These are phyloP conservation scores for Carterocephalus palaemon DNA, from an alignment of 2,888 invertebrate genomes.

Conservation along the genomic window DNA sequence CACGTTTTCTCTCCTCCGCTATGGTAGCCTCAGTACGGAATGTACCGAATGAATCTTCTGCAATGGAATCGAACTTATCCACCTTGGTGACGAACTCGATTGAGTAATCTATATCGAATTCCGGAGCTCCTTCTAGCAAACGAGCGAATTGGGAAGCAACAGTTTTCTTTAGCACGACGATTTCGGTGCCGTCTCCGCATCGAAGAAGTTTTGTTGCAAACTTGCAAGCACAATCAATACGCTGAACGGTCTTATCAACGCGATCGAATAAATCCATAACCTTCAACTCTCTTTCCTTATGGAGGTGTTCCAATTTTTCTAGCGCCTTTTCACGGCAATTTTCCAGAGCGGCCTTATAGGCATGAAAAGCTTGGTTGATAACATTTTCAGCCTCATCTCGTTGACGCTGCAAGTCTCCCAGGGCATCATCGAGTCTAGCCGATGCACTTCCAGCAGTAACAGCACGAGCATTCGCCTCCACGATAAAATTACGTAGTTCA, in stretches of 20 bases:
- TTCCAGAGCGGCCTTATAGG: constrained; percentile 89
- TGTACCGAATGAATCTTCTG: constrained; percentile 85
- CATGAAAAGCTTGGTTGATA: constrained; percentile 88
- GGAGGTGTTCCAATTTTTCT: constrained; percentile 85
- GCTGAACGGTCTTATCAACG: constrained; percentile 89
- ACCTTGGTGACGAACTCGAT: constrained; percentile 90
- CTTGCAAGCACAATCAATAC: constrained; percentile 91
- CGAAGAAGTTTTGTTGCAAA: constrained; percentile 90
- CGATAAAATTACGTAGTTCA: constrained; percentile 85
- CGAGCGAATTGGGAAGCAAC: constrained; percentile 87
- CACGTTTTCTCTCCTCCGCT: constrained; percentile 76
- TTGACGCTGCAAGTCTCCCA: constrained; percentile 92
- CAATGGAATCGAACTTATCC: constrained; percentile 86
- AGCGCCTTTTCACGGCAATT: constrained; percentile 87
- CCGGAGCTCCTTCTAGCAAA: constrained; percentile 89
- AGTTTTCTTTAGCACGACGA: constrained; percentile 88
- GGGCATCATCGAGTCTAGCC: constrained; percentile 85
- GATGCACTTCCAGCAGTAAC: constrained; percentile 87
- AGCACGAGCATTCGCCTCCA: constrained; percentile 87
- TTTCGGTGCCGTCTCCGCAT: constrained; percentile 91
- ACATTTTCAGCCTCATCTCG: constrained; percentile 90
- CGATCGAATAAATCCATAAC: constrained; percentile 93
- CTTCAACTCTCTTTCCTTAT: constrained; percentile 90
- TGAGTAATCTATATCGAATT: constrained; percentile 87
- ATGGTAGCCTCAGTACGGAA: constrained; percentile 83